Base-by-base conservation (phyloP, 1,140 invertebrate species). In the Pseudoatta argentina region DNA sequence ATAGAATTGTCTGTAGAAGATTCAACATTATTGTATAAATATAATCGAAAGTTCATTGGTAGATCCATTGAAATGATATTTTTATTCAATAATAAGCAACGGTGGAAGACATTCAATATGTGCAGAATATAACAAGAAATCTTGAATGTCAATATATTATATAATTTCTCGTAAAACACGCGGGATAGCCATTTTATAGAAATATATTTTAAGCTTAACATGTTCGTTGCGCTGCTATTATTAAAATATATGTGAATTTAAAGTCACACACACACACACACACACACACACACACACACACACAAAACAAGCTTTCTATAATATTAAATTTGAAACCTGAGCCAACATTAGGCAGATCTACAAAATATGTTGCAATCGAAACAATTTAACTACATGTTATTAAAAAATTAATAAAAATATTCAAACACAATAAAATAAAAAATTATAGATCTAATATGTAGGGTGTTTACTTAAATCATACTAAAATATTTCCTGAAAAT, bases 31-130 rank as follows among this genome's bases (percentile, higher is more conserved):
- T 73, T 63, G 21, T 81, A 83, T 21, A 83, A 73, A 63, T 72
- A 48, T 59, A n/a, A 73, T 83, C 5, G 39, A 82, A 53, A 75
- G 7, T 83, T 81, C 30, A 55, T 81, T 71, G 21, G 55, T 34
- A 61, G 69, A 48, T 73, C 27, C 7, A 73, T 61, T 34, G 3
- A 51, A 51, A 18, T 14, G 48, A 73, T 61, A 39, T 5, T 61
- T 75, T 51, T 44, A 63, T 16, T 59, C n/a, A 18, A 83, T 73
- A 48, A 55, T 83, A 75, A 83, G 44, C 39, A 14, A 75, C 14
- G 55, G 44, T 83, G 79, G 69, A 83, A 83, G 79, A 83, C 69
- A 83, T 75, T 83, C 73, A 83, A n/a, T 83, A 63, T 61, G 39
- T 82, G 55, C 24, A 61, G 69, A 51, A 21, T 83, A 82, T 83